A percentile compares a stretch with the other conserved stretches of the same genome.
Conservation (phyloP, 1,140 invertebrate genomes). For the Hydropsyche tenuis region DNA sequence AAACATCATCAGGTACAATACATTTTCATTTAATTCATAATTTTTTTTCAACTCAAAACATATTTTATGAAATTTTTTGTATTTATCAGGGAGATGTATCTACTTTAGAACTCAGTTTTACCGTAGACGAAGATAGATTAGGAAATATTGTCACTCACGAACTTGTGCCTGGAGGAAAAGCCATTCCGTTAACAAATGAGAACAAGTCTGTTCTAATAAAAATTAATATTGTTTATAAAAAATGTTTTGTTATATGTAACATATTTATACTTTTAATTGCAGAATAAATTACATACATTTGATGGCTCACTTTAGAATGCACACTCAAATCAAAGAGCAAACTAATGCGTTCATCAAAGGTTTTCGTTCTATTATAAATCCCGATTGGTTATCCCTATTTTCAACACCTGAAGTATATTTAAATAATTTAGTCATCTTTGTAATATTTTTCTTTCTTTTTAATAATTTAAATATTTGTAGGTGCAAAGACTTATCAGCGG, state of each 20-base stretch:
- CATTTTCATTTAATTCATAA: background rate
- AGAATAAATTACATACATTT: constrained; percentile 97
- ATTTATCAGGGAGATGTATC: constrained; percentile 79
- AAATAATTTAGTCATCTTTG: background rate
- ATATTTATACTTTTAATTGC: constrained; percentile 52
- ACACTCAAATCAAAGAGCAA: constrained; percentile 96
- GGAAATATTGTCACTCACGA: constrained; percentile 91
- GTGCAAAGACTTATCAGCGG: constrained; percentile 89
- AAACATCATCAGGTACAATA: constrained; percentile 91
- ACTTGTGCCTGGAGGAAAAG: constrained; percentile 91
- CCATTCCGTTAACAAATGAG: constrained; percentile 92
- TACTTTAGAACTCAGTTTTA: constrained; percentile 95
- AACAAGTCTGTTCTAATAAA: constrained; percentile 74
- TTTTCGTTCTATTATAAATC: constrained; percentile 93
- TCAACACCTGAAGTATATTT: constrained; percentile 89
- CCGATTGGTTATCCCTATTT: constrained; percentile 94
- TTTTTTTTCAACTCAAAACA: background rate
- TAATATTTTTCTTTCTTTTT: background rate
- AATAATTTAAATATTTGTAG: constrained; percentile 57
- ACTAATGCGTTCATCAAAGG: constrained; percentile 95
- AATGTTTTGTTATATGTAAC: background rate
- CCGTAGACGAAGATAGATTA: constrained; percentile 94
- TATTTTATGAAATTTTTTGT: constrained; percentile 15
- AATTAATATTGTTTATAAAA: constrained; percentile 3
- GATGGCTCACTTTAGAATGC: constrained; percentile 98